Percentiles rank a stretch among this genome's conserved stretches.
Conservation (phyloP, 2,113 vertebrate species). For the Sinocyclocheilus grahami region DNA sequence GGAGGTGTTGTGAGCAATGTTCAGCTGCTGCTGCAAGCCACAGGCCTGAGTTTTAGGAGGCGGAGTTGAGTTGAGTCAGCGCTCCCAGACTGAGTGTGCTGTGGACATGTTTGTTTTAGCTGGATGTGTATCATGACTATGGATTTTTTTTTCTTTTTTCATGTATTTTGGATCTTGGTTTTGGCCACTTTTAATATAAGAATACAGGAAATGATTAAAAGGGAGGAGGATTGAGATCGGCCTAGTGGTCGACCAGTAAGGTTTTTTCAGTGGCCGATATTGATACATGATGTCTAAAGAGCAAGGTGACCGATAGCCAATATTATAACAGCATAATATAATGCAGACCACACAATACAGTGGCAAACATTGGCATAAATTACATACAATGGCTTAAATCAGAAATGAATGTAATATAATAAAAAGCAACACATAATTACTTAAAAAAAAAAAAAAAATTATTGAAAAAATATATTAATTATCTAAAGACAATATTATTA, state of each 20-base stretch:
- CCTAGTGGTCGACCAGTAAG: not conserved
- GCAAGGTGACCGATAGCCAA: not conserved
- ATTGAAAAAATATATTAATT: too few relatives aligned
- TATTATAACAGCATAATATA: not conserved
- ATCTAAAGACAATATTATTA: too few relatives aligned
- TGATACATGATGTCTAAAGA: not conserved
- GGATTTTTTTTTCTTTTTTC: too few relatives aligned
- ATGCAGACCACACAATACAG: too few relatives aligned
- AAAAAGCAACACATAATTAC: too few relatives aligned
- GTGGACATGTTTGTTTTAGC: not conserved
- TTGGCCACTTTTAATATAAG: not conserved
- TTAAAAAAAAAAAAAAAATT: too few relatives aligned
- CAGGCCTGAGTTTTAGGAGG: not conserved
- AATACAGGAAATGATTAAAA: not conserved
- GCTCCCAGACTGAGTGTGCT: not conserved
- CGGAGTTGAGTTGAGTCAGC: conserved; percentile 7
- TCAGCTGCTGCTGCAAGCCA: conserved; percentile 10
- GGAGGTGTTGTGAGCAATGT: conserved; percentile 17
- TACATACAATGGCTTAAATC: too few relatives aligned
- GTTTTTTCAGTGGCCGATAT: not conserved
- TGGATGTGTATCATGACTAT: not conserved
- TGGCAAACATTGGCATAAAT: too few relatives aligned
- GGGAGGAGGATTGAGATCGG: not conserved
- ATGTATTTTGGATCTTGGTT: not conserved
- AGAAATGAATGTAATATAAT: too few relatives aligned